Base-by-base conservation (phyloP, 2,113 vertebrate species). In the Gadus chalcogrammus region DNA sequence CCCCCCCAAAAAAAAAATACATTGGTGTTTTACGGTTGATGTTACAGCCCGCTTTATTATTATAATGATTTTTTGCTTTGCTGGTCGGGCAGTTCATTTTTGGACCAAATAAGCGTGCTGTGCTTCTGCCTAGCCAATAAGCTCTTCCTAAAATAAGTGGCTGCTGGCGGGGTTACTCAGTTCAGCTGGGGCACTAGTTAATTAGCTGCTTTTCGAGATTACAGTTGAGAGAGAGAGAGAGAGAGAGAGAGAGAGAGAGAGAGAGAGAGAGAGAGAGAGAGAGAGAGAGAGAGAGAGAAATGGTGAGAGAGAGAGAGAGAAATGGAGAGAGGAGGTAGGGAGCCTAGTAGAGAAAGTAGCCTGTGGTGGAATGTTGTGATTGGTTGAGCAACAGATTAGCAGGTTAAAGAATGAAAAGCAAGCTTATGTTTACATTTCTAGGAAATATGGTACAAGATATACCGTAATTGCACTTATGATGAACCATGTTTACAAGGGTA, bases 151-250 rank as follows among this genome's bases (percentile, higher is more conserved):
- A 79, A 84, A 84, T 84, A 84, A 69, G 60, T 28, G 68, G 64
- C 67, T 73, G 68, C 20, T 72, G 48, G 65, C 53, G 55, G 80
- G 86, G 84, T 87, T 82, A 90, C 81, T 83, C 73, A 20, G 85
- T 90, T 85, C 88, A 90, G 69, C 84, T 73, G 79, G 24, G 60
- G 73, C 66, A 70, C 78, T 85, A 85, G 83, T 84, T 84, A 86
- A 89, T 87, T 88, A 76, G 78, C 82, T 81, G 78, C 80, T 85
- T 70, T 79, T 82, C 84, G 86, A 82, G 85, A 86, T 76, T 82
- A 79, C 82, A 85, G 80, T 73, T 74, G 61, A 27, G 66, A 75
- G 80, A 67, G 67, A 72, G 56, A 28, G 9, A 31, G 28, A 71
- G 15, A 61, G 66, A 38, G 60, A 66, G 53, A 31, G 55, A 13